Percentiles rank a stretch among this genome's conserved stretches.
Evolutionary conservation across 2,888 invertebrate genomes (phyloP).

Genomic region (Meloe dianella): DNA sequence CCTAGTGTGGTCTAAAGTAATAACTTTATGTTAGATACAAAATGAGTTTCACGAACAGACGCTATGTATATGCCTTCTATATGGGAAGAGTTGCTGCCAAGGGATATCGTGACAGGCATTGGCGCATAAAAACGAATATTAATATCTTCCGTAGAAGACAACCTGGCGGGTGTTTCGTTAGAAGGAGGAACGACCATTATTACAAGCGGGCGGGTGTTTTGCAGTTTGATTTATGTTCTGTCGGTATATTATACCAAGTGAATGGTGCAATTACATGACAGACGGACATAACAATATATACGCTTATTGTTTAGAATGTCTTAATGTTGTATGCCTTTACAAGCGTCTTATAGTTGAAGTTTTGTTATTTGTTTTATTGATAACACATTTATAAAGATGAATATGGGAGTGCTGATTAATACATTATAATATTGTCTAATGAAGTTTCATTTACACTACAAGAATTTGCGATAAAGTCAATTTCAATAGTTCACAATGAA

Average conservation of each 20-base stretch:
- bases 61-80: conserved; percentile 6
- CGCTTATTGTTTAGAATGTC: conserved; percentile 36
- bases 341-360: conserved; percentile 13
- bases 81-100: conserved; percentile 11
- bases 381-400: conserved; percentile 11
- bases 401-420: conserved; percentile 14
- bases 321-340: conserved; percentile 30
- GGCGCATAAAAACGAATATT: conserved; percentile 43
- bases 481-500: neutral
- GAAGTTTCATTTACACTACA: conserved; percentile 9
- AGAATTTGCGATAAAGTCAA: conserved; percentile 10
- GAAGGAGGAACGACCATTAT: conserved; percentile 37
- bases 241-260: conserved; percentile 43
- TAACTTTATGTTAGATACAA: conserved; percentile 26
- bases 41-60: conserved; percentile 20
- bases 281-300: conserved; percentile 40
- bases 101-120: conserved; percentile 20
- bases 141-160: conserved; percentile 40
- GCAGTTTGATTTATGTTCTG: conserved; percentile 46
- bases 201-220: conserved; percentile 38
- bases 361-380: conserved; percentile 6
- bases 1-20: conserved; percentile 28
- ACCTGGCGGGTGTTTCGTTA: conserved; percentile 28
- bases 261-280: conserved; percentile 48
- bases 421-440: conserved; percentile 13